These are phyloP conservation scores for Ptiloglossa arizonensis DNA, from an alignment of 1,140 invertebrate species.

Conservation along the genomic window DNA sequence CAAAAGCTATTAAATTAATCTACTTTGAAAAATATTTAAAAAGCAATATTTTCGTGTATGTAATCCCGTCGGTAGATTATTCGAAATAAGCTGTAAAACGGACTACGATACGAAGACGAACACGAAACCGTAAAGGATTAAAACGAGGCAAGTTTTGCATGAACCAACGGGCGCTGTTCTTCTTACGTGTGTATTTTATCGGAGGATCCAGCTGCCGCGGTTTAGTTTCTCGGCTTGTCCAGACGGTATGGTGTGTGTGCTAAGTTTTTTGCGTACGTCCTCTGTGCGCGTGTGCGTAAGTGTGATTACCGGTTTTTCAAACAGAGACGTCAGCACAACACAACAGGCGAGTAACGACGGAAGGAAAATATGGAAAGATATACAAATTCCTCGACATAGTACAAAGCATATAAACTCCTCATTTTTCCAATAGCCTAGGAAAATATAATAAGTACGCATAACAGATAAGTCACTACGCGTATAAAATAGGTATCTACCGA, in stretches of 20 bases:
- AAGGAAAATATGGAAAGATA: conserved; percentile 71
- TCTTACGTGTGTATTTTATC: conserved; percentile 33
- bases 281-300: conserved; percentile 45
- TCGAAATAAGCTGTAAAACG: no score
- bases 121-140: background rate
- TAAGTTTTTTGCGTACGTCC: conserved; percentile 42
- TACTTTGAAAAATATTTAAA: no score
- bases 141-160: conserved; percentile 44
- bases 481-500: conserved; percentile 42
- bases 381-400: conserved; percentile 81
- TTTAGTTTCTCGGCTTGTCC: conserved; percentile 49
- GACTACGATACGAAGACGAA: background rate
- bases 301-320: conserved; percentile 57
- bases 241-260: conserved; percentile 20
- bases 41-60: no score
- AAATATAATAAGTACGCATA: conserved; percentile 45
- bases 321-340: conserved; percentile 48
- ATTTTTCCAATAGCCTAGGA: conserved; percentile 76
- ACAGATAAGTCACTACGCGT: conserved; percentile 37
- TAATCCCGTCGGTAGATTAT: no score
- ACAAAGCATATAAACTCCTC: conserved; percentile 79
- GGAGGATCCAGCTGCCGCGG: conserved; percentile 26
- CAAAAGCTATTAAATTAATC: no score
- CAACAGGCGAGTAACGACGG: conserved; percentile 51
- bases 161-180: conserved; percentile 45